Percentiles rank a stretch among this genome's conserved stretches.
Conservation (phyloP, 2,113 vertebrate genomes). For the Channa argus region DNA sequence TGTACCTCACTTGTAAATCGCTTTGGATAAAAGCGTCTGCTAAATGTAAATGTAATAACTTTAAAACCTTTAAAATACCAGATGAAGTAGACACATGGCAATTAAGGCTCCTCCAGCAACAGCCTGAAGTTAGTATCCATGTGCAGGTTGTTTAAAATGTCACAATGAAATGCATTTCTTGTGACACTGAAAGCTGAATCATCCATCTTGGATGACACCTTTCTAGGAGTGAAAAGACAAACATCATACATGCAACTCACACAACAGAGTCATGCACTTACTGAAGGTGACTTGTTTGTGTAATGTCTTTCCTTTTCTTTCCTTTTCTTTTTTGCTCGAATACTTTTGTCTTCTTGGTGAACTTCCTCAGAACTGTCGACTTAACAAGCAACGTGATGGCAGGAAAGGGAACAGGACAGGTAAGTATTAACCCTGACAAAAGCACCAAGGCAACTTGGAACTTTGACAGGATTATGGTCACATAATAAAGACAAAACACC, state of each 20-base stretch:
- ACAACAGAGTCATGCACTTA: constrained; percentile 69
- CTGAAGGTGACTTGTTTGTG: constrained; percentile 56
- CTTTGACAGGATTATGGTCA: constrained; percentile 75
- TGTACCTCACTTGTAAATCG: too few relatives aligned
- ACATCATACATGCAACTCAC: constrained; percentile 71
- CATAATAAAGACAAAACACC: constrained; percentile 58
- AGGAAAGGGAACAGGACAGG: constrained; percentile 77
- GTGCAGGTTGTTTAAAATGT: constrained; percentile 44
- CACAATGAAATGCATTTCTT: constrained; percentile 62
- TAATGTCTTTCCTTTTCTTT: not conserved
- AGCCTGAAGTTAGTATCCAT: constrained; percentile 35
- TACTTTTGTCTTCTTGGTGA: constrained; percentile 79
- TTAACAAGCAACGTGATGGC: constrained; percentile 73
- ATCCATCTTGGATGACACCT: constrained; percentile 61
- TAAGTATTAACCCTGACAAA: constrained; percentile 80
- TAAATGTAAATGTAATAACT: not conserved
- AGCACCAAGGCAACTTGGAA: constrained; percentile 66
- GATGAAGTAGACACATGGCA: constrained; percentile 23
- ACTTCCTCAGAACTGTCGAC: constrained; percentile 72
- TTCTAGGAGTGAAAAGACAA: constrained; percentile 56
- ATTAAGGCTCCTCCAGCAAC: constrained; percentile 37
- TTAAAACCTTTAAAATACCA: constrained; percentile 12
- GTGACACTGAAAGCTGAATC: constrained; percentile 70
- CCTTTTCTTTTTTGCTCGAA: constrained; percentile 53
- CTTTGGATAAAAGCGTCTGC: too few relatives aligned